Evolutionary conservation across 2,888 invertebrate species (phyloP).

Genomic region (Stratiomys singularior): DNA sequence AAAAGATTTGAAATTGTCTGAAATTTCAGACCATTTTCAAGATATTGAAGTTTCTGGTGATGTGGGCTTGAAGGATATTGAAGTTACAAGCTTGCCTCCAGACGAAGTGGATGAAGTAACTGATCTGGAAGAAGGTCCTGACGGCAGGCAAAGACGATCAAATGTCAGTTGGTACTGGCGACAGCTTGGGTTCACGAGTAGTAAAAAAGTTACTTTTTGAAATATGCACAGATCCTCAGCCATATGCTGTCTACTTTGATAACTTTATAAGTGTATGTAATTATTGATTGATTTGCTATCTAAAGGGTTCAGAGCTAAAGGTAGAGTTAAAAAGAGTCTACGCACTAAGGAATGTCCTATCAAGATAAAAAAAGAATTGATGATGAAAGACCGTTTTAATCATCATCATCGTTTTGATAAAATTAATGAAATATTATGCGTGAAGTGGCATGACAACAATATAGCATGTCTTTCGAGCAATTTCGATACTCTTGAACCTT

Average conservation of each 20-base stretch:
- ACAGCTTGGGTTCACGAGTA: conserved; percentile 46
- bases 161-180: conserved; percentile 14
- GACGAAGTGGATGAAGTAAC: no score
- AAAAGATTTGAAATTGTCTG: background rate
- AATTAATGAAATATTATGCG: background rate
- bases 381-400: background rate
- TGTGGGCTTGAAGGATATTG: background rate
- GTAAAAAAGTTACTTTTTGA: conserved; percentile 47
- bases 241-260: conserved; percentile 48
- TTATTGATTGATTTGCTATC: background rate
- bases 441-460: no score
- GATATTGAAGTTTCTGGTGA: background rate
- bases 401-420: background rate
- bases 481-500: background rate
- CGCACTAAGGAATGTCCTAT: background rate
- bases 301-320: background rate
- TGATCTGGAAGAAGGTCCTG: no score
- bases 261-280: conserved; percentile 43
- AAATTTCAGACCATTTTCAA: no score
- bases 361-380: background rate
- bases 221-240: conserved; percentile 35
- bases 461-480: background rate
- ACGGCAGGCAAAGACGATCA: no score
- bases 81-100: background rate
- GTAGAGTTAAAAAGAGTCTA: background rate